Evolutionary conservation across 23 tunicate genomes (phyloP).

Genomic region (Halocynthia aurantium): DNA sequence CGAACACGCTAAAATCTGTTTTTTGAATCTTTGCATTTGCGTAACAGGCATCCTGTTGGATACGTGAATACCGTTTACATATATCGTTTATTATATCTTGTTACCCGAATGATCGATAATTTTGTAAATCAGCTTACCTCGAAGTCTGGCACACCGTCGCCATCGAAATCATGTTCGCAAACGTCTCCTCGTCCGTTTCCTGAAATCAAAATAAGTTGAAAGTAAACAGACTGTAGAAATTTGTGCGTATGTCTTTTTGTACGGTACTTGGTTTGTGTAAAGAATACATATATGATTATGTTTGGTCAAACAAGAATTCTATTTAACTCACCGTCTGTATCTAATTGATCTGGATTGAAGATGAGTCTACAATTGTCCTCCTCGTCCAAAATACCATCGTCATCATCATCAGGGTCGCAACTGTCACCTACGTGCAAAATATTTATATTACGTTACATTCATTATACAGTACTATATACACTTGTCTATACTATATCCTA

Average conservation of each 20-base stretch:
- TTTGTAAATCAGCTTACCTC: conserved; percentile 2
- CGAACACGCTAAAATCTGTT: conserved; percentile 72
- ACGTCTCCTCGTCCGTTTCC: conserved; percentile 87
- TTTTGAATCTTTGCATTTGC: conserved; percentile 36
- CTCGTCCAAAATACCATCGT: conserved; percentile 84
- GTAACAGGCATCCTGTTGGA: conserved; percentile 55
- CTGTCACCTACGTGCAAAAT: conserved; percentile 58
- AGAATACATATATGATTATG: not conserved
- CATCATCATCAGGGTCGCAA: conserved; percentile 89
- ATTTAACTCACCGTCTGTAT: conserved; percentile 40
- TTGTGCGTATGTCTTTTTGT: too few species aligned
- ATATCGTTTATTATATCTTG: not conserved
- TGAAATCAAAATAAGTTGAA: conserved; percentile 2
- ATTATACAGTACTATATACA: not conserved
- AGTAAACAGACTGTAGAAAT: not conserved
- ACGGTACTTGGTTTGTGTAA: too few species aligned
- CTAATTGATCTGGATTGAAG: conserved; percentile 83
- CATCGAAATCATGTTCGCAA: conserved; percentile 90
- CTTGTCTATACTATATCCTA: not conserved
- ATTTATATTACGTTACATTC: not conserved
- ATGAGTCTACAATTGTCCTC: conserved; percentile 89
- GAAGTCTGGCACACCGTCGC: conserved; percentile 56
- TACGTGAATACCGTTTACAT: not conserved
- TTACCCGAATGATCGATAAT: not conserved
- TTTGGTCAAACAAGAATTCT: not conserved